These are phyloP conservation scores for Myrmecobius fasciatus DNA, from an alignment of 2,113 vertebrate species.

Conservation along the genomic window DNA sequence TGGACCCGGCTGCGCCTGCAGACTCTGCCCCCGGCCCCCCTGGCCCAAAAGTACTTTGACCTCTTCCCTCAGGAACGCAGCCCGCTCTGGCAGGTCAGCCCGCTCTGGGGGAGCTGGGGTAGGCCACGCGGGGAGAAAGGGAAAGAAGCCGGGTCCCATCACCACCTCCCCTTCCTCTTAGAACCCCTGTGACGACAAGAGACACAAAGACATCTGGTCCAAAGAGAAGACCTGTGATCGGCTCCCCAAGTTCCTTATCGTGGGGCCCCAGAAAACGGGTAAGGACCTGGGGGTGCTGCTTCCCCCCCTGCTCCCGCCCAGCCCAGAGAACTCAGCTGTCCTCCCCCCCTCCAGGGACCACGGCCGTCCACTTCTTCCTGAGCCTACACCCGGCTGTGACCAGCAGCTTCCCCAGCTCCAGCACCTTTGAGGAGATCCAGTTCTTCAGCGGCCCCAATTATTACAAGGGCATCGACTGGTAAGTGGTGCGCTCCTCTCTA, in stretches of 20 bases:
- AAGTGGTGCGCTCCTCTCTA: slow-evolving; percentile 65
- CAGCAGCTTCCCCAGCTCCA: slow-evolving; percentile 93
- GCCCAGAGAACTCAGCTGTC: background rate
- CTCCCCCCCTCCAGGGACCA: slow-evolving; percentile 88
- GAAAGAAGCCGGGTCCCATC: slow-evolving; percentile 20
- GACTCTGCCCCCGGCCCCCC: slow-evolving; percentile 92
- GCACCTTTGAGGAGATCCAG: slow-evolving; percentile 97
- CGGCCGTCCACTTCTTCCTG: slow-evolving; percentile 96
- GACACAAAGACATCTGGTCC: slow-evolving; percentile 99
- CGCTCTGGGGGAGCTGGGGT: background rate
- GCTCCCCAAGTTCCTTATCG: slow-evolving; percentile 95
- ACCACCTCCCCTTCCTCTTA: slow-evolving; percentile 77
- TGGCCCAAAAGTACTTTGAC: slow-evolving; percentile 96
- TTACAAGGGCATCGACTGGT: slow-evolving; percentile 98
- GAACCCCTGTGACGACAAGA: slow-evolving; percentile 98
- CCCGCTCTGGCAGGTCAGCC: slow-evolving; percentile 95
- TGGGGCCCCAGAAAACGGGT: slow-evolving; percentile 99
- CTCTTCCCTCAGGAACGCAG: slow-evolving; percentile 96
- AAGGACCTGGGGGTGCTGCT: background rate
- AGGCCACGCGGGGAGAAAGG: background rate
- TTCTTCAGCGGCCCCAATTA: slow-evolving; percentile 96
- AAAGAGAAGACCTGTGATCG: slow-evolving; percentile 99
- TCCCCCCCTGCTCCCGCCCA: no score
- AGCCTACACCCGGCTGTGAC: slow-evolving; percentile 96
- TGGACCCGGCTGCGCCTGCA: slow-evolving; percentile 96